Evolutionary conservation across 2,888 invertebrate species (phyloP).

Genomic region (Sesia bembeciformis): DNA sequence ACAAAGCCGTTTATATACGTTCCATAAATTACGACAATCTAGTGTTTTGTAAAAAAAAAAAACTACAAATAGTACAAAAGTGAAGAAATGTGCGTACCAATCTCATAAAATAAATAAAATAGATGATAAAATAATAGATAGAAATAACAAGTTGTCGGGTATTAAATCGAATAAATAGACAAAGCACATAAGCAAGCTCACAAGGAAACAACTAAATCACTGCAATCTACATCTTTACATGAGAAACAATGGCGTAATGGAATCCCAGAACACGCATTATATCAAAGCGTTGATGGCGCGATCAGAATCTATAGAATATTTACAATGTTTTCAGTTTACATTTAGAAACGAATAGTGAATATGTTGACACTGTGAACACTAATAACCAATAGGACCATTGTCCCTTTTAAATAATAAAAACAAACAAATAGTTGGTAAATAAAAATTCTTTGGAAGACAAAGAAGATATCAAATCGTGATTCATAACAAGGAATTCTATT

Average conservation of each 20-base stretch:
- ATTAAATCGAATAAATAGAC: not conserved
- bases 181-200: not conserved
- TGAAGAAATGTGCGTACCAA: too few species aligned
- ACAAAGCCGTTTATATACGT: too few species aligned
- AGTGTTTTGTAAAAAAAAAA: too few species aligned
- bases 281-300: not conserved
- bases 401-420: not conserved
- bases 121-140: too few species aligned
- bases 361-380: not conserved
- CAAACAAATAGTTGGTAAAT: conserved; percentile 1
- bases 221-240: conserved; percentile 7
- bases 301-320: not conserved
- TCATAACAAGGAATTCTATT: conserved; percentile 4
- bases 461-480: conserved; percentile 10
- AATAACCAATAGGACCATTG: not conserved
- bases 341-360: not conserved
- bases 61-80: too few species aligned
- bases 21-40: too few species aligned
- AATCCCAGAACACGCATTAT: conserved; percentile 7
- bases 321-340: not conserved
- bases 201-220: conserved; percentile 6
- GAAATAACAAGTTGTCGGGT: too few species aligned
- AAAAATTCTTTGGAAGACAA: conserved; percentile 2
- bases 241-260: conserved; percentile 12
- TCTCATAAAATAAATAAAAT: too few species aligned